Conservation (phyloP, 2,113 vertebrate genomes). For the Leiothrix lutea region DNA sequence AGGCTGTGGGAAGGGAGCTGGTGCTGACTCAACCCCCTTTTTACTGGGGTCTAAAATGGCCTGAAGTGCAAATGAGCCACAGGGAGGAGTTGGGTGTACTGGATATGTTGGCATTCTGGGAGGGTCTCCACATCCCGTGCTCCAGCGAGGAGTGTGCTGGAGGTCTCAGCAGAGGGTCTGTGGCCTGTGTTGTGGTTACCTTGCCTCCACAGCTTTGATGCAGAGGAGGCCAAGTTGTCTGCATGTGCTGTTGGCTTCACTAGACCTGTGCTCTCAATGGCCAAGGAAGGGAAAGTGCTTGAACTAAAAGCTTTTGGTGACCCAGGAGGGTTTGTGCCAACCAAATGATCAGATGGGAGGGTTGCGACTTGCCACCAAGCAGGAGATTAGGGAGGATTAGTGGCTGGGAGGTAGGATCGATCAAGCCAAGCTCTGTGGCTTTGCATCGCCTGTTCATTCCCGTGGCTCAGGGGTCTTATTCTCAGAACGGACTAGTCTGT, state of each 20-base stretch:
- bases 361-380: conserved; percentile 24
- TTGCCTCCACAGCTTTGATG: background rate
- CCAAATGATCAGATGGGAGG: background rate
- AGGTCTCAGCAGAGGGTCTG: background rate
- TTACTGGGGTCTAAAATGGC: background rate
- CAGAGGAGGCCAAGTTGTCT: background rate
- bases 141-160: fast-evolving
- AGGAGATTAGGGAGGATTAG: conserved; percentile 33
- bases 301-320: background rate
- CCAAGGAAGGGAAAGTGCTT: background rate
- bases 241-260: fast-evolving
- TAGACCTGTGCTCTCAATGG: background rate
- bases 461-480: background rate
- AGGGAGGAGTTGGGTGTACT: background rate
- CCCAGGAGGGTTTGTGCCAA: background rate
- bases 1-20: background rate
- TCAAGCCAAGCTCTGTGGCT: background rate
- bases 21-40: background rate
- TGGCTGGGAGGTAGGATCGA: background rate
- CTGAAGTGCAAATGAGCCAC: background rate
- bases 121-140: fast-evolving
- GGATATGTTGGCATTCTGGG: background rate
- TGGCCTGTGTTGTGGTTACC: fast-evolving
- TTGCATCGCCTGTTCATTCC: background rate
- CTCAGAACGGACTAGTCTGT: background rate